Percentiles rank a stretch among this genome's conserved stretches.
phyloP scores from a whole-genome alignment of 2,113 vertebrate genomes.

The Rutilus rutilus region DNA sequence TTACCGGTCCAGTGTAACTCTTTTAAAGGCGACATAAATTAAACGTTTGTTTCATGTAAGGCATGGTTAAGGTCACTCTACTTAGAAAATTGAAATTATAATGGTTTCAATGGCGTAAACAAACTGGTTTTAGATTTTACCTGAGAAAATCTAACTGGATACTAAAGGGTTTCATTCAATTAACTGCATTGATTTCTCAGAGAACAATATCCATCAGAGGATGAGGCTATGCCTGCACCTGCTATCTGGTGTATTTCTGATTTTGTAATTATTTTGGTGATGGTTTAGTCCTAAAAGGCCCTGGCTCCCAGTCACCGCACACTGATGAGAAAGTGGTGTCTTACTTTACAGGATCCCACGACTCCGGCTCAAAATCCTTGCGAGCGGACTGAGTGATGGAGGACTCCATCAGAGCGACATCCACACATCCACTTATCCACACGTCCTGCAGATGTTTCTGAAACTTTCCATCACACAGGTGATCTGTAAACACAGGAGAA shows the following conservation, averaged over 20 bases:
- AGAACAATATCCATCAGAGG: not conserved
- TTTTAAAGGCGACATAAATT: too few relatives aligned
- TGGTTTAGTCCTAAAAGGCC: constrained; percentile 56
- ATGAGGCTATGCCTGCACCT: not conserved
- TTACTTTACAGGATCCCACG: constrained; percentile 99
- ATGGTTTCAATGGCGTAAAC: constrained; percentile 37
- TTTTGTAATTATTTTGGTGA: not conserved
- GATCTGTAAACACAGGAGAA: constrained; percentile 80
- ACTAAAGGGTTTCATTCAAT: not conserved
- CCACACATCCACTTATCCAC: constrained; percentile 93
- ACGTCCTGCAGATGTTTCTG: constrained; percentile 99
- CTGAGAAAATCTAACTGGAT: not conserved
- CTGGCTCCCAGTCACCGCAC: constrained; percentile 78
- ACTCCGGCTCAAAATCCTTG: constrained; percentile 99
- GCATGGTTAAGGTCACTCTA: constrained; percentile 29
- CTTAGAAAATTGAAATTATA: not conserved
- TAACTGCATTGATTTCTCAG: not conserved
- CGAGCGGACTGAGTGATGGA: constrained; percentile 99
- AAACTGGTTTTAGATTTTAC: constrained; percentile 58
- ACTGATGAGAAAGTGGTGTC: constrained; percentile 80
- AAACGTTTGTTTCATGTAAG: not conserved
- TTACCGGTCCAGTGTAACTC: too few relatives aligned
- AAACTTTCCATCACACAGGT: constrained; percentile 99
- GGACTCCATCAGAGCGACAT: constrained; percentile 91
- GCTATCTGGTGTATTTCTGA: not conserved